Evolutionary conservation across 1,140 invertebrate genomes (phyloP).

Genomic region (Hycleus cichorii): DNA sequence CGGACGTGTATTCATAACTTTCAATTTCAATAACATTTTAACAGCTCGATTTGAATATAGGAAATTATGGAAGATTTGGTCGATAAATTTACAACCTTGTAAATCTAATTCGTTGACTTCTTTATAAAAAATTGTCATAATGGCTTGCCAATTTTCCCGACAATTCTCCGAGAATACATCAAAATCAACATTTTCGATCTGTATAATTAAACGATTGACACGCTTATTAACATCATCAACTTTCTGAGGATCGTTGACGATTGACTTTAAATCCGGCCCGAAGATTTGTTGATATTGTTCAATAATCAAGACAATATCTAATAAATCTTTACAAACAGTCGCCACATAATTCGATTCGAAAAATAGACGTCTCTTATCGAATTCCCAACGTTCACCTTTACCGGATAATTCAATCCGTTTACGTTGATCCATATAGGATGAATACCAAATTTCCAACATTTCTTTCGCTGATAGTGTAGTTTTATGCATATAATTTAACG

Average conservation of each 20-base stretch:
- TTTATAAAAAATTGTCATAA: constrained; percentile 65
- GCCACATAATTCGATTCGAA: constrained; percentile 76
- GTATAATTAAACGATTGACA: constrained; percentile 61
- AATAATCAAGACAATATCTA: constrained; percentile 65
- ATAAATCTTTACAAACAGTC: constrained; percentile 67
- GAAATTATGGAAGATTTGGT: constrained; percentile 69
- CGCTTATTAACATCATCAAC: constrained; percentile 74
- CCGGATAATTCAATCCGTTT: constrained; percentile 74
- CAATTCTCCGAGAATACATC: constrained; percentile 71
- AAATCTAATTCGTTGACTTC: constrained; percentile 67
- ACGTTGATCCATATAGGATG: constrained; percentile 62
- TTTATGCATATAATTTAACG: constrained; percentile 22
- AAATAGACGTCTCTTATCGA: constrained; percentile 73
- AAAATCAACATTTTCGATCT: constrained; percentile 70
- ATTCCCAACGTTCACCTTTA: constrained; percentile 82
- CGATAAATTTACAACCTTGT: constrained; percentile 78
- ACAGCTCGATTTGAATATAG: constrained; percentile 74
- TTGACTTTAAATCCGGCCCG: constrained; percentile 73
- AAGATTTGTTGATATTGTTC: constrained; percentile 87
- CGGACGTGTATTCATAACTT: constrained; percentile 65
- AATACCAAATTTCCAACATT: constrained; percentile 72
- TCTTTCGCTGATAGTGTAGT: constrained; percentile 45
- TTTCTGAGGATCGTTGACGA: constrained; percentile 74
- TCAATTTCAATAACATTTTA: constrained; percentile 70
- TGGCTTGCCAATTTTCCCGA: constrained; percentile 73